A percentile compares a stretch with the other conserved stretches of the same genome.
Evolutionary conservation across 2,113 vertebrate species (phyloP).

Genomic region (Cyprinodon tularosa): DNA sequence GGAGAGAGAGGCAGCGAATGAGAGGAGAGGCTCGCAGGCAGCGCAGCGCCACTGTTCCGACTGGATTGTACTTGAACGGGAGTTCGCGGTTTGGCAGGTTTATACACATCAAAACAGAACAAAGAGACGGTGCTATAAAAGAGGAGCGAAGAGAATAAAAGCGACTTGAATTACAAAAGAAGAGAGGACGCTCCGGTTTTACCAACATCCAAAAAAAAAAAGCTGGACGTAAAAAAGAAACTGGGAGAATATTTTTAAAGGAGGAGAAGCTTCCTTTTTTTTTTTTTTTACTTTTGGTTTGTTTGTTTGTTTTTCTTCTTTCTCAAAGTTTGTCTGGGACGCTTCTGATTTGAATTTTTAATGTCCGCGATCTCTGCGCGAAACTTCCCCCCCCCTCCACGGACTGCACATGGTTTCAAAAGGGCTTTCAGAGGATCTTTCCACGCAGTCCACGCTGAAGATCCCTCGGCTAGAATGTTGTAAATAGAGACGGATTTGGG

Average conservation of each 20-base stretch:
- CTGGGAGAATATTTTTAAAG: conserved; percentile 58
- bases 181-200: conserved; percentile 73
- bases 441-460: conserved; percentile 29
- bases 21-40: conserved; percentile 70
- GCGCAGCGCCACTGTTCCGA: conserved; percentile 71
- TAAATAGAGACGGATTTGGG: conserved; percentile 70
- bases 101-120: conserved; percentile 85
- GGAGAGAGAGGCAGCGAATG: conserved; percentile 73
- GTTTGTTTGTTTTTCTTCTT: conserved; percentile 37
- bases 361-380: conserved; percentile 44
- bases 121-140: conserved; percentile 80
- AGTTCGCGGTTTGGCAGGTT: conserved; percentile 87
- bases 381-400: conserved; percentile 55
- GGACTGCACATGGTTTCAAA: conserved; percentile 75
- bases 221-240: conserved; percentile 66
- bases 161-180: conserved; percentile 78
- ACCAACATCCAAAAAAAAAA: conserved; percentile 40
- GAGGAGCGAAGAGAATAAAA: conserved; percentile 13
- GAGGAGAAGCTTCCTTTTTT: conserved; percentile 47
- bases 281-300: conserved; percentile 51
- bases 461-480: conserved; percentile 63
- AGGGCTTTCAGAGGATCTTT: conserved; percentile 61
- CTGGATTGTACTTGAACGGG: conserved; percentile 86
- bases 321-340: conserved; percentile 77
- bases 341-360: conserved; percentile 52